Evolutionary conservation across 2,888 invertebrate genomes (phyloP).

Genomic region (Coenonympha arcania): DNA sequence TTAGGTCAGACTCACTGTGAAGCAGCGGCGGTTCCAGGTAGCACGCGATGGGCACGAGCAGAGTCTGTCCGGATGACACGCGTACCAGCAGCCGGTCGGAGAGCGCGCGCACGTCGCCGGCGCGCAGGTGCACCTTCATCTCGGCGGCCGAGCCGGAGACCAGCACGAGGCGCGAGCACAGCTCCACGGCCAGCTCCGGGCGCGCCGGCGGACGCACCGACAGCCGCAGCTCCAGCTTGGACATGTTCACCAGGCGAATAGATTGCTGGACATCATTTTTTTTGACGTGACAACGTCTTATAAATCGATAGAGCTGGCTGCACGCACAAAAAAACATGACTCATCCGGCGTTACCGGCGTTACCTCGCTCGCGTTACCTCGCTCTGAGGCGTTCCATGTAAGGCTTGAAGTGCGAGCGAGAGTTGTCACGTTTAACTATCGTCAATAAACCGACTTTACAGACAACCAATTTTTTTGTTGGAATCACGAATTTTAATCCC

Average conservation of each 20-base stretch:
- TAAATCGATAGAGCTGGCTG: no score
- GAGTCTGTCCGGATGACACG: conserved; percentile 34
- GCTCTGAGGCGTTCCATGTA: no score
- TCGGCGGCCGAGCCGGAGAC: conserved; percentile 45
- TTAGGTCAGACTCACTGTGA: conserved; percentile 38
- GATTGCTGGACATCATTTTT: conserved; percentile 8
- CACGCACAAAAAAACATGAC: no score
- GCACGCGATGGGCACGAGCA: conserved; percentile 44
- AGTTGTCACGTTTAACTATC: no score
- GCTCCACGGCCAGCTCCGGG: conserved; percentile 39
- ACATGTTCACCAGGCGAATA: conserved; percentile 47
- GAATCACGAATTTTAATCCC: no score
- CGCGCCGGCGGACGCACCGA: conserved; percentile 48
- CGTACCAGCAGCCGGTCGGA: conserved; percentile 40
- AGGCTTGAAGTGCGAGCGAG: no score
- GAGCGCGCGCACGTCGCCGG: conserved; percentile 38
- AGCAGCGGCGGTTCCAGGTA: conserved; percentile 54
- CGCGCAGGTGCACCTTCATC: conserved; percentile 44
- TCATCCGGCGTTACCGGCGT: no score
- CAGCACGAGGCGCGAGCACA: conserved; percentile 41
- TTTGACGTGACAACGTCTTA: no score
- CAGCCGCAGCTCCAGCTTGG: conserved; percentile 44
- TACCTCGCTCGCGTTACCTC: no score
- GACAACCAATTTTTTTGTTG: no score
- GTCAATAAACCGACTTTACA: no score